Evolutionary conservation across 2,797 vertebrate species (phyloP).

Genomic region (Polyboroides typus): DNA sequence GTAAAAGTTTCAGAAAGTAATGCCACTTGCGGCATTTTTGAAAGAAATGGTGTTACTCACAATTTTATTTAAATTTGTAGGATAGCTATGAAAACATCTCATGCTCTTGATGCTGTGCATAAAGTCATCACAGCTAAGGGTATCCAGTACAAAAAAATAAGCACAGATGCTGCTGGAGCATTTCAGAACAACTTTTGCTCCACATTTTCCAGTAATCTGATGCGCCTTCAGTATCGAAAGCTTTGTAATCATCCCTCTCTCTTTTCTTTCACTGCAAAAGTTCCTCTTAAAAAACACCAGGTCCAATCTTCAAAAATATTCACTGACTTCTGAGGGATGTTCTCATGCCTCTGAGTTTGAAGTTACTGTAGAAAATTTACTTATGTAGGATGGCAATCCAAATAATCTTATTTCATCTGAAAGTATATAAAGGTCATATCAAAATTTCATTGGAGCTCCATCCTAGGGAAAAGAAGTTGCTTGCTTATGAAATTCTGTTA

Average conservation of each 20-base stretch:
- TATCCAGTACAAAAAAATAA: background rate
- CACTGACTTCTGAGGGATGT: background rate
- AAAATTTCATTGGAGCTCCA: constrained; percentile 24
- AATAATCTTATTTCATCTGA: constrained; percentile 37
- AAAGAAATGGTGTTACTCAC: background rate
- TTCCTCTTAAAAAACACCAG: background rate
- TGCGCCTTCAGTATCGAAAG: background rate
- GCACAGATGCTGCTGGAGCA: background rate
- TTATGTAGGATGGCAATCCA: background rate
- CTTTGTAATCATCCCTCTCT: background rate
- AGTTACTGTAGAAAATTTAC: constrained; percentile 23
- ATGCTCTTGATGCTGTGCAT: background rate
- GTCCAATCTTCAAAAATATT: constrained; percentile 11
- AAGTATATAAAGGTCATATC: constrained; percentile 8
- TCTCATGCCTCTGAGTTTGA: background rate
- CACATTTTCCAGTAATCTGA: background rate
- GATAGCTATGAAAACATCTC: background rate
- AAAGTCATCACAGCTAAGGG: background rate
- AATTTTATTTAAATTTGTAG: background rate
- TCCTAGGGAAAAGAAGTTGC: constrained; percentile 4
- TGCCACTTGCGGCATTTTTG: background rate
- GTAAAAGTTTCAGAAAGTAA: background rate
- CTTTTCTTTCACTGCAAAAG: background rate
- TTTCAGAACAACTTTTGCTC: background rate
- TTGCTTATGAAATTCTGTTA: constrained; percentile 25